phyloP scores from a whole-genome alignment of 2,113 vertebrate genomes.

The Octodon degus region DNA sequence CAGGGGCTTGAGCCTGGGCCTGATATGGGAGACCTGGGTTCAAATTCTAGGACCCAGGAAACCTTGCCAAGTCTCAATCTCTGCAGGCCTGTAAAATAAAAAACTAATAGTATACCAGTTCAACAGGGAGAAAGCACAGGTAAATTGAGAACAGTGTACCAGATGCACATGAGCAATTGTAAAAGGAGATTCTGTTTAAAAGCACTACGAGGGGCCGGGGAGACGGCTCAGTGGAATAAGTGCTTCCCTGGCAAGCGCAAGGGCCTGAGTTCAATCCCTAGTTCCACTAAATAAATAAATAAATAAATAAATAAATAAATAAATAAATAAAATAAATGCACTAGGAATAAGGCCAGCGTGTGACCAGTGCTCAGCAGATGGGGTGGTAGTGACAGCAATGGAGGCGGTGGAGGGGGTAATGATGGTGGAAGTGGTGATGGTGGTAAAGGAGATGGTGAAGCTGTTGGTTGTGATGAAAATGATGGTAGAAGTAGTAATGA shows the following conservation, averaged over 20 bases:
- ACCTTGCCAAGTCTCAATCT: not conserved
- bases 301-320: not conserved
- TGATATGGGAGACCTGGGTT: not conserved
- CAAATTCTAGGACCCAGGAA: not conserved
- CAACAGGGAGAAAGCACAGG: not conserved
- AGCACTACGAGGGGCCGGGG: not conserved
- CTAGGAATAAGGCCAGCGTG: not conserved
- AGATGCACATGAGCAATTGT: not conserved
- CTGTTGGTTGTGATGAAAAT: not conserved
- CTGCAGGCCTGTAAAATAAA: not conserved
- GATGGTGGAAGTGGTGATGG: not conserved
- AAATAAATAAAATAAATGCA: not conserved
- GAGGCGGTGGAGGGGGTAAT: no score
- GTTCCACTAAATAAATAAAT: no score
- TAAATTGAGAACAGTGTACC: not conserved
- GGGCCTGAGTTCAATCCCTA: no score
- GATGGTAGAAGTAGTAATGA: no score
- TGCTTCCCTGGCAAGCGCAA: no score
- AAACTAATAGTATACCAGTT: not conserved
- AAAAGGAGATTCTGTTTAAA: not conserved
- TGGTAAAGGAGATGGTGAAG: no score
- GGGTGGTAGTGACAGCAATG: rapidly evolving
- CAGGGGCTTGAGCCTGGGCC: rapidly evolving
- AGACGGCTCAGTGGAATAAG: no score
- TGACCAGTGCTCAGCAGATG: not conserved